phyloP scores from a whole-genome alignment of 2,797 vertebrate species.

The Distichodus sexfasciatus region DNA sequence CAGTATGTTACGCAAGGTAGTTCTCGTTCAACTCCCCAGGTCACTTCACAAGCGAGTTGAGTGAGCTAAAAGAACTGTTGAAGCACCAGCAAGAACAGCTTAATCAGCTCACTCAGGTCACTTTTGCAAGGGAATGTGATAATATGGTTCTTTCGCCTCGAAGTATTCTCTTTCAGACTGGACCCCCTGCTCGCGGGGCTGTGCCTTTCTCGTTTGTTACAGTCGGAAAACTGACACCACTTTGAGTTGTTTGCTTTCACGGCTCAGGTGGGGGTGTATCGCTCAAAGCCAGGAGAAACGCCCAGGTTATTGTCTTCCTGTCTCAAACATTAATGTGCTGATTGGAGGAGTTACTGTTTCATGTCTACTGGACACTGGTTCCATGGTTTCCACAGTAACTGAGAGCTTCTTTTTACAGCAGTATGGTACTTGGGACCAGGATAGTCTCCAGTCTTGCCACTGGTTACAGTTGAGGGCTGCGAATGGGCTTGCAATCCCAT shows the following conservation, averaged over 20 bases:
- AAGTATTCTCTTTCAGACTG: too few relatives aligned
- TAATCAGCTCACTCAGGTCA: not conserved
- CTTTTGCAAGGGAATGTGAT: not conserved
- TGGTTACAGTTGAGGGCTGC: slow-evolving; percentile 37
- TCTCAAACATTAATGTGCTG: not conserved
- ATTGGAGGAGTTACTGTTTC: not conserved
- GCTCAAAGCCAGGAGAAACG: not conserved
- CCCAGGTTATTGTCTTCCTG: not conserved
- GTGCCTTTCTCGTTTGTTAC: too few relatives aligned
- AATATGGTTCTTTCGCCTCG: not conserved
- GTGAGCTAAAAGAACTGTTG: slow-evolving; percentile 8
- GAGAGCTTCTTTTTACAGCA: slow-evolving; percentile 14
- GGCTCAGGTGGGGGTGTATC: not conserved
- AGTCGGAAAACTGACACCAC: slow-evolving; percentile 1
- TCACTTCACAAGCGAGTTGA: not conserved
- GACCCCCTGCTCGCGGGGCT: not conserved
- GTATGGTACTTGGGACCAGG: not conserved
- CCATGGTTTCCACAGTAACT: slow-evolving; percentile 7
- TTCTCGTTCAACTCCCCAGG: not conserved
- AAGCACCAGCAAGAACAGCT: slow-evolving; percentile 23
- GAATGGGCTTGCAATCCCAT: slow-evolving; percentile 24
- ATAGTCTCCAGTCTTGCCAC: not conserved
- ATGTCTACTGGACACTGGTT: slow-evolving; percentile 26
- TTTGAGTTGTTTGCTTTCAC: slow-evolving; percentile 4
- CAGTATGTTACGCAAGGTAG: slow-evolving; percentile 4